Conservation (phyloP, 2,888 invertebrate species). For the Agrochola lota region DNA sequence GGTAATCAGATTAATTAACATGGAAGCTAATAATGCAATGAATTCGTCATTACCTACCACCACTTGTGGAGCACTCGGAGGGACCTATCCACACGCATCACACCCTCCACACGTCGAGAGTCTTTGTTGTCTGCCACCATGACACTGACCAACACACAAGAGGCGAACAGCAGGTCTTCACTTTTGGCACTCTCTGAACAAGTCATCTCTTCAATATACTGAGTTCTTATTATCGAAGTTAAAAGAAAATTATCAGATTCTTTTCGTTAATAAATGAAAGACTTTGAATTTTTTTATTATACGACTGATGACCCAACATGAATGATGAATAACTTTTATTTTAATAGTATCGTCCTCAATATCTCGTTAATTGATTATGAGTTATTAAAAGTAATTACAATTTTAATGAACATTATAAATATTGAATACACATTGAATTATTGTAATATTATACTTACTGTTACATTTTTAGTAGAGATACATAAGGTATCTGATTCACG, state of each 20-base stretch:
- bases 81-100: background rate
- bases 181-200: background rate
- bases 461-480: background rate
- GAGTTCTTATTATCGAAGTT: background rate
- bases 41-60: background rate
- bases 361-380: background rate
- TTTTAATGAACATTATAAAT: background rate
- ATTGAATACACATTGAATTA: background rate
- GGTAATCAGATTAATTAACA: background rate
- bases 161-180: background rate
- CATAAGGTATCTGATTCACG: background rate
- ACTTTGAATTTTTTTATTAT: background rate
- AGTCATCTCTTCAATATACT: background rate
- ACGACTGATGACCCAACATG: background rate
- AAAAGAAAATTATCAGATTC: background rate
- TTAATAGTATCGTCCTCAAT: conserved; percentile 6
- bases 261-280: background rate
- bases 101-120: background rate
- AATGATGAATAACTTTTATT: conserved; percentile 1
- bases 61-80: background rate
- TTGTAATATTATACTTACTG: background rate
- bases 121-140: conserved; percentile 18
- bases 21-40: too few relatives aligned
- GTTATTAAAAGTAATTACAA: background rate
- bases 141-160: background rate